A percentile compares a stretch with the other conserved stretches of the same genome.
phyloP scores from a whole-genome alignment of 2,888 invertebrate genomes.

The Cheilosia grossa region DNA sequence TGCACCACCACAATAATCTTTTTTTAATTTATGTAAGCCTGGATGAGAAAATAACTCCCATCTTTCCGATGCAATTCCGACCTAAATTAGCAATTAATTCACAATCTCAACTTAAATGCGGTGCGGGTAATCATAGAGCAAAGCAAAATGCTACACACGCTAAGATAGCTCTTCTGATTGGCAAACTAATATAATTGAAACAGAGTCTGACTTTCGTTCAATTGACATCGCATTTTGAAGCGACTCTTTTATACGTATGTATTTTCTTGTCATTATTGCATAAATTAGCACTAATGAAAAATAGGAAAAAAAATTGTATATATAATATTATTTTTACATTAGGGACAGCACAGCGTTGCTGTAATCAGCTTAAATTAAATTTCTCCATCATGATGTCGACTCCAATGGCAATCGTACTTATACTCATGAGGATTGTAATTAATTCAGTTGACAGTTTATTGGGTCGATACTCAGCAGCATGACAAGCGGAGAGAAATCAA shows the following conservation, averaged over 20 bases:
- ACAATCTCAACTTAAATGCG: slow-evolving; percentile 38
- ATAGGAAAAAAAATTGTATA: slow-evolving; percentile 24
- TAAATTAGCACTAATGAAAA: slow-evolving; percentile 61
- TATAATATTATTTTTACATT: slow-evolving; percentile 61
- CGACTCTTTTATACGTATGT: background rate
- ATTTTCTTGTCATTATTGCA: slow-evolving; percentile 46
- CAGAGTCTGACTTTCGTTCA: slow-evolving; percentile 24
- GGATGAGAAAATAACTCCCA: slow-evolving; percentile 7
- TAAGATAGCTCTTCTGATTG: slow-evolving; percentile 30
- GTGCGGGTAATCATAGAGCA: background rate
- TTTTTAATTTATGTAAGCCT: background rate
- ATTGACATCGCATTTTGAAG: slow-evolving; percentile 32
- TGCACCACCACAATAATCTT: background rate
- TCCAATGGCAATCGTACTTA: slow-evolving; percentile 47
- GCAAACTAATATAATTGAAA: slow-evolving; percentile 48
- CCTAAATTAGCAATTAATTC: slow-evolving; percentile 62
- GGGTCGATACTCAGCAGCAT: slow-evolving; percentile 53
- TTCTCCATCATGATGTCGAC: slow-evolving; percentile 49
- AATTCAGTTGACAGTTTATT: slow-evolving; percentile 73
- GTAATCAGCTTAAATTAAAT: slow-evolving; percentile 73
- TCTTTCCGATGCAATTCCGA: slow-evolving; percentile 39
- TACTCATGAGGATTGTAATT: slow-evolving; percentile 69
- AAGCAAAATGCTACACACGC: slow-evolving; percentile 9
- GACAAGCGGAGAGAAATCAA: slow-evolving; percentile 47
- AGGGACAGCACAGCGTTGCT: slow-evolving; percentile 47